Base-by-base conservation (phyloP, 1,140 invertebrate species). In the Drosophila virilis region DNA sequence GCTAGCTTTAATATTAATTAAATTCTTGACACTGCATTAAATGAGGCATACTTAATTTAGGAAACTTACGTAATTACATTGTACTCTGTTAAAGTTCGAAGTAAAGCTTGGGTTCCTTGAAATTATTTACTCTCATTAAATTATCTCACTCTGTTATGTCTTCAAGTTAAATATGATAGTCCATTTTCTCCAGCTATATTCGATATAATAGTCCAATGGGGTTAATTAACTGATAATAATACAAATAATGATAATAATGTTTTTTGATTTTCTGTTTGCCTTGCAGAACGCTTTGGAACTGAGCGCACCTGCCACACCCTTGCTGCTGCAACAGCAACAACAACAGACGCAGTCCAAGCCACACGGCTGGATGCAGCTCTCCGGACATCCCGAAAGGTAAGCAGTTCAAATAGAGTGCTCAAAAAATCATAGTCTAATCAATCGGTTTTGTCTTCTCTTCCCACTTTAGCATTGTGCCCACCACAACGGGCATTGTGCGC, bases 201-300 rank as follows among this genome's bases (percentile, higher is more conserved):
- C 22, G 22, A 28, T 6, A 28, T 28, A 3, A 28, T 3, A 28
- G 22, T 1, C 4, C 22, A 6, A 28, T 28, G 22, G 22, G 22
- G 22, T 28, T 28, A 0, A 28, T 28, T 28, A 5, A 28, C 22
- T 2, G 22, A 28, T 5, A 28, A 5, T 5, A 28, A 28, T 28
- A 6, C 5, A 28, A 28, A 28, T 28, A 28, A 28, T 28, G 22
- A 28, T 28, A 28, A 28, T 28, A 28, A 28, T 28, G 22, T 28
- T 28, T 28, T 33, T 0, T 62, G 50, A 40, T 35, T 5, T 54
- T 28, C 76, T 84, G 78, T 92, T 55, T 64, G 28, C 15, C 90
- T 96, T 95, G n/a, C 93, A 98, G 97, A 98, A 98, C 93, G 97
- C 98, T 45, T 93, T 99, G 77, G 98, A 98, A 89, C 93, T 99